A percentile compares a stretch with the other conserved stretches of the same genome.
Conservation (phyloP, 1,140 invertebrate genomes). For the Ostrea denselamellosa region DNA sequence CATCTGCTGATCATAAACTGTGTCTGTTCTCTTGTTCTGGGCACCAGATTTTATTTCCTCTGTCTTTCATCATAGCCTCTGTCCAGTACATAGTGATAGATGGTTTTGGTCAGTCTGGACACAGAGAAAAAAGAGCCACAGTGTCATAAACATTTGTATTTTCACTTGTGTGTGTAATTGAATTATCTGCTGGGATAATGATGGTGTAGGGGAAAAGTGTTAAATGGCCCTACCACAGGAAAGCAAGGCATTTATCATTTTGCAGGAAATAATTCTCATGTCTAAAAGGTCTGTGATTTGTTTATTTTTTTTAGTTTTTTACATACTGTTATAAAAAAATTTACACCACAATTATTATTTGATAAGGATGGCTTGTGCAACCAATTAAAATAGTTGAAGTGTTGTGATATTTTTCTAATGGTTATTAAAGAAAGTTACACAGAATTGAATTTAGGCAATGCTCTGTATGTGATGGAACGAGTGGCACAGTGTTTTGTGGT, state of each 20-base stretch:
- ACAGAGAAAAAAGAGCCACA: not conserved
- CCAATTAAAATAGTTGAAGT: conserved; percentile 12
- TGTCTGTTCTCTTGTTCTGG: conserved; percentile 22
- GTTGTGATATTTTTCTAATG: conserved; percentile 22
- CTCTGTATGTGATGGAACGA: conserved; percentile 5
- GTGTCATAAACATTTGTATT: conserved; percentile 40
- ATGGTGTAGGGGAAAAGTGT: not conserved
- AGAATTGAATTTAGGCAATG: not conserved
- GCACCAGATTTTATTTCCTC: conserved; percentile 7
- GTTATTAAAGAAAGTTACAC: not conserved
- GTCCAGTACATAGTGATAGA: not conserved
- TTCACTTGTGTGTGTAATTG: conserved; percentile 37
- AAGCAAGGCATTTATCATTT: not conserved
- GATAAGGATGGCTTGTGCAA: conserved; percentile 11
- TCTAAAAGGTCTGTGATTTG: not conserved
- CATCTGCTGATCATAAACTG: conserved; percentile 19
- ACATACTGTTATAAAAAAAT: not conserved
- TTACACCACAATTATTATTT: conserved; percentile 23
- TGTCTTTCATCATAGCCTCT: not conserved
- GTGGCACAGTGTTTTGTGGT: not conserved
- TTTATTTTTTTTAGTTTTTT: not conserved
- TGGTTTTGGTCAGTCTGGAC: conserved; percentile 19
- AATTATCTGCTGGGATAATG: conserved; percentile 38
- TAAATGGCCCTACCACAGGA: conserved; percentile 26
- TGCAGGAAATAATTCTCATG: conserved; percentile 7